Evolutionary conservation across 2,888 invertebrate genomes (phyloP).

Genomic region (Fragum sueziense): DNA sequence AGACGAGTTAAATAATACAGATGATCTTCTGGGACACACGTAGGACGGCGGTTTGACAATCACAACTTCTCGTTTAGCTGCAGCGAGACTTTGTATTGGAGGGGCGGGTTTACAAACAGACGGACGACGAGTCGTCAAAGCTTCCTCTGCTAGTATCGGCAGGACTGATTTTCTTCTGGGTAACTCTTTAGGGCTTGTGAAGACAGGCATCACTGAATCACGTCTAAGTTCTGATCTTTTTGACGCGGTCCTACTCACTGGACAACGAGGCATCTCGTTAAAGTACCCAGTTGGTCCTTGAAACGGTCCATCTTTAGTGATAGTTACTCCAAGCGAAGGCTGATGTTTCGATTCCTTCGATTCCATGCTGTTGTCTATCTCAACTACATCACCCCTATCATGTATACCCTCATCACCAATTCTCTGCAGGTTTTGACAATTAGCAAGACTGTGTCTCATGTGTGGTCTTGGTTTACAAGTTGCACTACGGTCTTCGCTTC

Average conservation of each 20-base stretch:
- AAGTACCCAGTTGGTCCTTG: no score
- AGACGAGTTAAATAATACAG: slow-evolving; percentile 31
- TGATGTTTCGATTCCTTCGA: no score
- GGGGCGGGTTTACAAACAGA: slow-evolving; percentile 5
- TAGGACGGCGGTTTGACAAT: slow-evolving; percentile 25
- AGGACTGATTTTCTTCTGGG: slow-evolving; percentile 25
- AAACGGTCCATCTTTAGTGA: no score
- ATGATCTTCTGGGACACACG: slow-evolving; percentile 31
- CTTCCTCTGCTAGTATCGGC: slow-evolving; percentile 21
- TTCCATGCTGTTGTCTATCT: no score
- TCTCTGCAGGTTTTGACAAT: no score
- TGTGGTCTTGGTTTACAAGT: neutral
- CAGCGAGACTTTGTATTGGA: neutral
- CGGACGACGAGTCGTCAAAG: neutral
- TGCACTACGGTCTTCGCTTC: neutral
- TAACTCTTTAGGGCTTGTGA: neutral
- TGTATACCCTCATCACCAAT: no score
- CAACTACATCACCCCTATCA: no score
- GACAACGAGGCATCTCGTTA: neutral
- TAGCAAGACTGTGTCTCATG: no score
- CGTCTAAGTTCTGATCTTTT: neutral
- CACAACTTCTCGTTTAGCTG: neutral
- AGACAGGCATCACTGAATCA: slow-evolving; percentile 23
- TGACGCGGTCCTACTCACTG: neutral
- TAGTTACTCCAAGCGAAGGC: no score